phyloP scores from a whole-genome alignment of 2,113 vertebrate genomes.

The Mus musculus region DNA sequence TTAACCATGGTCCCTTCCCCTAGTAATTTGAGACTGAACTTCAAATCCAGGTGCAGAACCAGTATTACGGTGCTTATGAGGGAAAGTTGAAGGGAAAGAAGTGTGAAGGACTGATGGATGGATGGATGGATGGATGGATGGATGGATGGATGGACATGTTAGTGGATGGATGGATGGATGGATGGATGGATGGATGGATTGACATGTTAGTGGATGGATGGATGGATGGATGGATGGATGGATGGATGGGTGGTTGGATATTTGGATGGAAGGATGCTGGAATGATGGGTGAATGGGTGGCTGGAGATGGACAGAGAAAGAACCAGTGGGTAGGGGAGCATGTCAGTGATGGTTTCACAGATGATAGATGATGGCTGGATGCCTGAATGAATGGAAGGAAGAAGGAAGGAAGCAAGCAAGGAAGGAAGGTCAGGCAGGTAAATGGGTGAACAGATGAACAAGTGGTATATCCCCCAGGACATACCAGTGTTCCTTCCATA shows the following conservation, averaged over 20 bases:
- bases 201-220: no score
- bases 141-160: background rate
- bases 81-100: background rate
- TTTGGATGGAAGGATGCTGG: no score
- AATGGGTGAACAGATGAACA: background rate
- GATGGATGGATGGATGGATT: background rate
- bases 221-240: no score
- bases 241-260: fast-evolving
- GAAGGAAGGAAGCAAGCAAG: no score
- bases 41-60: background rate
- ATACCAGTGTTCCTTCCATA: no score
- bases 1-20: background rate
- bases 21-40: background rate
- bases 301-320: background rate
- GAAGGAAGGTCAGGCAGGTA: background rate
- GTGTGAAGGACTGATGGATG: background rate
- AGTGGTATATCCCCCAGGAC: background rate
- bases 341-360: no score
- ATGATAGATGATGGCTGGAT: no score
- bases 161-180: background rate
- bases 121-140: background rate
- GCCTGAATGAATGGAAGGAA: background rate
- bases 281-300: no score
- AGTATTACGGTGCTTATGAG: background rate
- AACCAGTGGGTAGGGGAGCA: no score